Conservation (phyloP, 2,113 vertebrate species). For the Pardalotus punctatus region DNA sequence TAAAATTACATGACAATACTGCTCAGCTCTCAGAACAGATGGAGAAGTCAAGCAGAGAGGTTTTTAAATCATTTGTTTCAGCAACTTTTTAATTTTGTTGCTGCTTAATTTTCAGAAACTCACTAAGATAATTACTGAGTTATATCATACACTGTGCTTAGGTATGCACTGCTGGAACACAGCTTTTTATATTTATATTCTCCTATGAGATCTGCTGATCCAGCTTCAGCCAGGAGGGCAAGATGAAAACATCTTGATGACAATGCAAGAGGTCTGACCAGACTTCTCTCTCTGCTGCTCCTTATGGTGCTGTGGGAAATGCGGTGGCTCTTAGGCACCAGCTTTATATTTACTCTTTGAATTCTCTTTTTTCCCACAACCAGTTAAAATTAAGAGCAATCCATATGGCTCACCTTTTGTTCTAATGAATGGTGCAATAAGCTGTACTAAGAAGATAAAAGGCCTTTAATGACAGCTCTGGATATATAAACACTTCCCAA, state of each 20-base stretch:
- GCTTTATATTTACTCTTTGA: neutral
- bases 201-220: conserved; percentile 1
- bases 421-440: neutral
- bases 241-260: neutral
- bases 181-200: conserved; percentile 12
- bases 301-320: neutral
- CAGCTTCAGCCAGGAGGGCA: neutral
- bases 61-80: neutral
- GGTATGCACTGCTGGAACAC: conserved; percentile 40
- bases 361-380: neutral
- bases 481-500: neutral
- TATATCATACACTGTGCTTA: neutral
- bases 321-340: neutral
- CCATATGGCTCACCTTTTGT: neutral
- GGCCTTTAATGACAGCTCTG: neutral
- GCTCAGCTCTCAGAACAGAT: conserved; percentile 38
- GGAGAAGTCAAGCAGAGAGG: conserved; percentile 10
- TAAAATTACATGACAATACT: neutral
- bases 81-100: conserved; percentile 15
- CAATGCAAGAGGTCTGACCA: neutral
- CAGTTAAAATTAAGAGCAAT: neutral
- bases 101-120: conserved; percentile 53
- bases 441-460: neutral
- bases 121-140: neutral
- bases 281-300: neutral